phyloP scores from a whole-genome alignment of 2,888 invertebrate species.

The Diplazon laetatorius region DNA sequence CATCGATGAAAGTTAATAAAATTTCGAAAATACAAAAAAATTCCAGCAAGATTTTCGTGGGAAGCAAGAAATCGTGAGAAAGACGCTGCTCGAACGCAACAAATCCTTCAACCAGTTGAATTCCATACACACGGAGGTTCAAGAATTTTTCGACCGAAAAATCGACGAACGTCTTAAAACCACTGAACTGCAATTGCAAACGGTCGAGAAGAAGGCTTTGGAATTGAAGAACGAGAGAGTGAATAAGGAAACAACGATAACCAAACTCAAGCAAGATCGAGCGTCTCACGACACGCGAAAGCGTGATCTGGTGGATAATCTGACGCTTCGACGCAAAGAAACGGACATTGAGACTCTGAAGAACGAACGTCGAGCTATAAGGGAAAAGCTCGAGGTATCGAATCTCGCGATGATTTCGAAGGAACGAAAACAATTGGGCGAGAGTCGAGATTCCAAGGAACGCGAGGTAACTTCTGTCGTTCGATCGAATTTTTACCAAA shows the following conservation, averaged over 20 bases:
- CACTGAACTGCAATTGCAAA: conserved; percentile 80
- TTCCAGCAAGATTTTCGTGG: conserved; percentile 78
- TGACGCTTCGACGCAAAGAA: conserved; percentile 70
- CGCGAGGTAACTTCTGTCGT: conserved; percentile 78
- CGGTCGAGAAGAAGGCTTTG: conserved; percentile 81
- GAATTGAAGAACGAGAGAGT: conserved; percentile 83
- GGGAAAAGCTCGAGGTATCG: conserved; percentile 84
- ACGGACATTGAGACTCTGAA: conserved; percentile 76
- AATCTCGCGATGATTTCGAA: conserved; percentile 84
- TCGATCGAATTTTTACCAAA: not conserved
- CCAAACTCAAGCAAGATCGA: conserved; percentile 73
- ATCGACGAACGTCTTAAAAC: conserved; percentile 81
- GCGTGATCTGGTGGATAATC: conserved; percentile 75
- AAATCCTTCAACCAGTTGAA: conserved; percentile 84
- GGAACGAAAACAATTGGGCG: conserved; percentile 85
- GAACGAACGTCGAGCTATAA: conserved; percentile 75
- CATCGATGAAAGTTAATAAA: too few relatives aligned
- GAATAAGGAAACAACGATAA: conserved; percentile 82
- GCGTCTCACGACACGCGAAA: conserved; percentile 74
- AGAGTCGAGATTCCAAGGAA: conserved; percentile 84
- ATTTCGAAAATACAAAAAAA: conserved; percentile 21
- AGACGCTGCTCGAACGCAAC: conserved; percentile 81
- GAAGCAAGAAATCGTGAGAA: conserved; percentile 81
- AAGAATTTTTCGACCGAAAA: conserved; percentile 84
- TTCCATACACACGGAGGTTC: conserved; percentile 84